Conservation (phyloP, 37 sponge, comb jelly and placozoan species). For the Halichondria panicea region DNA sequence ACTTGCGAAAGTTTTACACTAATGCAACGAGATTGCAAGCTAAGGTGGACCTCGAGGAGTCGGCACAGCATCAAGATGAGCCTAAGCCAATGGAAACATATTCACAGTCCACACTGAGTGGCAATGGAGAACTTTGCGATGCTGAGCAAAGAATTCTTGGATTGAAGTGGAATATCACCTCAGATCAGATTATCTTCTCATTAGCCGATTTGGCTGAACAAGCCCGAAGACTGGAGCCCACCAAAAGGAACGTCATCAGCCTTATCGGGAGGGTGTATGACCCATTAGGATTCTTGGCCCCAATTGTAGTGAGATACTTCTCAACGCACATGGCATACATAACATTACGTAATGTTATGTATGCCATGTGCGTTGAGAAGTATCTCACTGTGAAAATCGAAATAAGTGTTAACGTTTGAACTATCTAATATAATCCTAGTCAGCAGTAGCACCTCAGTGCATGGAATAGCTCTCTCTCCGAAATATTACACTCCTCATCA, state of each 20-base stretch:
- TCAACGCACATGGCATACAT: too few species aligned
- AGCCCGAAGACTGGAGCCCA: conserved; percentile 24
- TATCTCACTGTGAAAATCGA: too few species aligned
- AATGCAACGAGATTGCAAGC: conserved; percentile 33
- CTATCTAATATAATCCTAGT: too few species aligned
- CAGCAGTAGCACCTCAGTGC: too few species aligned
- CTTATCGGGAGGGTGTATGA: too few species aligned
- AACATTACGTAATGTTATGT: conserved; percentile 22
- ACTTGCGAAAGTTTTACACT: conserved; percentile 27
- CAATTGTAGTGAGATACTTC: conserved; percentile 25
- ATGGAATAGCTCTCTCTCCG: too few species aligned
- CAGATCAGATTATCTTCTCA: conserved; percentile 10
- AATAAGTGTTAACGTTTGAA: too few species aligned
- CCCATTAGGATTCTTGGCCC: conserved; percentile 36
- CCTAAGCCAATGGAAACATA: conserved; percentile 3
- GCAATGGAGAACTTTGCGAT: neutral
- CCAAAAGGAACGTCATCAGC: conserved; percentile 29
- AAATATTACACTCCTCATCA: too few species aligned
- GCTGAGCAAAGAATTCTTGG: conserved; percentile 34
- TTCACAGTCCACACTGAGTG: conserved; percentile 10
- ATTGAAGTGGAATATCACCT: conserved; percentile 12
- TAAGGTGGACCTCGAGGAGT: neutral
- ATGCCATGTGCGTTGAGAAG: conserved; percentile 10
- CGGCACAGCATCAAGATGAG: neutral
- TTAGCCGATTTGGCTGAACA: conserved; percentile 4